Percentiles rank a stretch among this genome's conserved stretches.
These are phyloP conservation scores for Byasa hedistus DNA, from an alignment of 2,888 invertebrate species.

Conservation along the genomic window DNA sequence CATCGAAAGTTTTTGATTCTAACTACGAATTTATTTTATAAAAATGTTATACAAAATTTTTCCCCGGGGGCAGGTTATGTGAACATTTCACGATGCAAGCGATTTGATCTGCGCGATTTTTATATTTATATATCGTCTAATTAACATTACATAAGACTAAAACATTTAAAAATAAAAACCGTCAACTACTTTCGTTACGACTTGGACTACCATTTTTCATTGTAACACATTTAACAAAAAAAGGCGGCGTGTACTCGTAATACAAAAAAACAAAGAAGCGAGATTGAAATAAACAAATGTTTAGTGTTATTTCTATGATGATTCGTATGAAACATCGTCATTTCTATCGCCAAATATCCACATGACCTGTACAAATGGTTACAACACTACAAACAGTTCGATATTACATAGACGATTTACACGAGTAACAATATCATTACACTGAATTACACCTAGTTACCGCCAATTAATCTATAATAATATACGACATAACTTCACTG, in stretches of 20 bases:
- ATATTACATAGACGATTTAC: constrained; percentile 39
- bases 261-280: constrained; percentile 52
- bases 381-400: constrained; percentile 66
- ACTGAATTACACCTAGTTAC: constrained; percentile 17
- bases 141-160: constrained; percentile 36
- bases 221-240: constrained; percentile 61
- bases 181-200: constrained; percentile 52
- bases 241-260: constrained; percentile 55
- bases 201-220: constrained; percentile 75
- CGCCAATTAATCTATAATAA: constrained; percentile 9
- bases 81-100: constrained; percentile 81
- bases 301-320: constrained; percentile 55
- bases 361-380: constrained; percentile 74
- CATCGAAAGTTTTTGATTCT: constrained; percentile 73
- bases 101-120: constrained; percentile 52
- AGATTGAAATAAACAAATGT: constrained; percentile 53
- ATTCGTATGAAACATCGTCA: constrained; percentile 59
- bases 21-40: constrained; percentile 63
- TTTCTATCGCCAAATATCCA: constrained; percentile 79
- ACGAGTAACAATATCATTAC: constrained; percentile 20
- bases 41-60: constrained; percentile 60
- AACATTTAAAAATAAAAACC: constrained; percentile 56
- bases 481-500: constrained; percentile 3
- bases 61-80: constrained; percentile 71
- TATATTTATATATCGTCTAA: constrained; percentile 46